Conservation (phyloP, 1,140 invertebrate species). For the Drosophila aff. region DNA sequence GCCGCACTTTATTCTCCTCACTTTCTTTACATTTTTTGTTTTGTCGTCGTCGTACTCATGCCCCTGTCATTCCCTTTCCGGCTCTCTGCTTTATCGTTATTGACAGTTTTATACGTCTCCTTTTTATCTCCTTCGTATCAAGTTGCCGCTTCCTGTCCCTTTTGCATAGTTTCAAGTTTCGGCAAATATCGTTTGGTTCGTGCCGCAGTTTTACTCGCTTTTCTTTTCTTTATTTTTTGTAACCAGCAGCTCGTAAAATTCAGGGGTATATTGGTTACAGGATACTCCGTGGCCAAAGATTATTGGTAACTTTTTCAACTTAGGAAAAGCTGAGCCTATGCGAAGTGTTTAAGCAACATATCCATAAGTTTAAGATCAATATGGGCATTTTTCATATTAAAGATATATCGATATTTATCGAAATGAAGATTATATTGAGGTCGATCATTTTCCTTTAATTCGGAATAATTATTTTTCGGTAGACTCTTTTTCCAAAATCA, state of each 20-base stretch:
- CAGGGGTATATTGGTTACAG: neutral
- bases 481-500: too few relatives aligned
- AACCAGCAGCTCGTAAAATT: conserved; percentile 4
- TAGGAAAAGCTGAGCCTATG: too few relatives aligned
- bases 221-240: conserved; percentile 12
- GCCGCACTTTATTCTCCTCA: conserved; percentile 2
- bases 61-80: conserved; percentile 30
- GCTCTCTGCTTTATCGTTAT: conserved; percentile 76
- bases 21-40: neutral
- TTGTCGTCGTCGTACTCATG: neutral
- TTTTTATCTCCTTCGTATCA: conserved; percentile 57
- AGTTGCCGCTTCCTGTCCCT: conserved; percentile 65
- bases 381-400: neutral
- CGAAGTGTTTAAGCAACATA: neutral
- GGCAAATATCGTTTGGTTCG: conserved; percentile 55
- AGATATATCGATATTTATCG: neutral
- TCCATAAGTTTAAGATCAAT: neutral
- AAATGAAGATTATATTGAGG: neutral
- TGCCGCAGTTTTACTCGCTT: conserved; percentile 55
- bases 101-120: conserved; percentile 73
- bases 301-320: neutral
- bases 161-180: conserved; percentile 78
- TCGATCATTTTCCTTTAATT: neutral
- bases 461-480: too few relatives aligned
- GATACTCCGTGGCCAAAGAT: neutral